Percentiles rank a stretch among this genome's conserved stretches.
phyloP scores from a whole-genome alignment of 2,113 vertebrate genomes.

The Crotophaga sulcirostris region DNA sequence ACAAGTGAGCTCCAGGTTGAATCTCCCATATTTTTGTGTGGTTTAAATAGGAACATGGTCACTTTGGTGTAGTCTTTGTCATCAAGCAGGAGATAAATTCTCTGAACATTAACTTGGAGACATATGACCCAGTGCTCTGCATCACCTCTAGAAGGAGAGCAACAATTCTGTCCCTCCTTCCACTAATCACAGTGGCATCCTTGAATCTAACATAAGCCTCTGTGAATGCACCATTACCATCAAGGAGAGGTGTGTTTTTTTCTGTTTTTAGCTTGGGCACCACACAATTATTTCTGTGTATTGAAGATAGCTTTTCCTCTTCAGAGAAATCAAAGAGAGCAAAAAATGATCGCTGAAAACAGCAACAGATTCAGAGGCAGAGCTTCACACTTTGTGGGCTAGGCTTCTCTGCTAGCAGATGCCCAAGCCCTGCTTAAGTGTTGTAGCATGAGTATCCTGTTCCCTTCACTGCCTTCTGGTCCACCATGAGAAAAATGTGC shows the following conservation, averaged over 20 bases:
- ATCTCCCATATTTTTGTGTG: neutral
- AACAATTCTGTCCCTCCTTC: neutral
- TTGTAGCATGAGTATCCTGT: neutral
- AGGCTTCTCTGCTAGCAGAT: neutral
- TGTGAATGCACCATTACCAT: neutral
- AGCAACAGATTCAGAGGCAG: conserved; percentile 13
- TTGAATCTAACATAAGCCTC: neutral
- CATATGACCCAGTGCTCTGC: neutral
- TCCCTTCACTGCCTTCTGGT: neutral
- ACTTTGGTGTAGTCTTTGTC: neutral
- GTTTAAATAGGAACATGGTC: neutral
- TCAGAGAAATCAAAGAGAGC: neutral
- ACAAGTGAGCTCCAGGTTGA: neutral
- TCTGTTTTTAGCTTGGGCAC: neutral
- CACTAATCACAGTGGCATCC: neutral
- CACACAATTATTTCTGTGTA: neutral
- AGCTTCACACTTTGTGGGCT: neutral
- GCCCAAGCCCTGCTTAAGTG: neutral
- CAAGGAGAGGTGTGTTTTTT: rapidly evolving
- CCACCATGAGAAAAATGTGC: neutral
- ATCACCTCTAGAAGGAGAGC: neutral
- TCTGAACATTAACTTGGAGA: neutral
- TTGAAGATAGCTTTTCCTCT: neutral
- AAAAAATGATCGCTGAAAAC: neutral
- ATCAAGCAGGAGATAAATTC: neutral